Evolutionary conservation across 2,888 invertebrate genomes (phyloP), one percentile per base, ranked within the genome.

Genomic region (Agriopis marginaria): DNA sequence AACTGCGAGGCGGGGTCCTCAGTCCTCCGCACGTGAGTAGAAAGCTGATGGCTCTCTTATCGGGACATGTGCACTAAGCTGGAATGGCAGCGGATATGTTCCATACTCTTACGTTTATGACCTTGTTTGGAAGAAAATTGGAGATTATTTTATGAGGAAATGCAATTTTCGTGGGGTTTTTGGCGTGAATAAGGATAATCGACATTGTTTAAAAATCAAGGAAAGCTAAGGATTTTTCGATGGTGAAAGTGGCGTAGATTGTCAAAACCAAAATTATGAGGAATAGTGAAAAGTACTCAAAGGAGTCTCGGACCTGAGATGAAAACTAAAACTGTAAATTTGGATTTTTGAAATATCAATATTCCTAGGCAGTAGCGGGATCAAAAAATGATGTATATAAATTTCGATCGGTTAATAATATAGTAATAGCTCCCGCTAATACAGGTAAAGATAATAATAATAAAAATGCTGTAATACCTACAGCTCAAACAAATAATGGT

Each of bases 311-410:
- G 17, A 2, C 17, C 17, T 23, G 17, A 23, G 17, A 23, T 23
- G 17, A 23, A 0, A 23, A 23, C 17, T 23, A 23, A 23, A 23
- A 23, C 17, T 23, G 17, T 2, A 23, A 23, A 23, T 23, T 23
- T 23, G 17, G 17, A 23, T 23, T 23, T 23, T 23, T 23, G 17
- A 23, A 23, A 1, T 23, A 23, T 23, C 17, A 23, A 23, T 23
- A 23, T 23, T 23, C 17, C 17, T 1, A 23, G 17, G 17, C 17
- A 23, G 17, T 3, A 32, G 32, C 4, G 32, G 97, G 97, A 47
- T 97, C 97, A 95, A 97, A 97, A 89, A 97, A 97, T 0, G 96
- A 96, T 0, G 97, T 97, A 94, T 97, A 97, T 87, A 97, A 86
- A 91, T 97, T 97, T 86, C 97, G 97, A 82, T 97, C 97, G 3